Evolutionary conservation across 2,797 vertebrate genomes (phyloP).

Genomic region (Sebastes alutus): DNA sequence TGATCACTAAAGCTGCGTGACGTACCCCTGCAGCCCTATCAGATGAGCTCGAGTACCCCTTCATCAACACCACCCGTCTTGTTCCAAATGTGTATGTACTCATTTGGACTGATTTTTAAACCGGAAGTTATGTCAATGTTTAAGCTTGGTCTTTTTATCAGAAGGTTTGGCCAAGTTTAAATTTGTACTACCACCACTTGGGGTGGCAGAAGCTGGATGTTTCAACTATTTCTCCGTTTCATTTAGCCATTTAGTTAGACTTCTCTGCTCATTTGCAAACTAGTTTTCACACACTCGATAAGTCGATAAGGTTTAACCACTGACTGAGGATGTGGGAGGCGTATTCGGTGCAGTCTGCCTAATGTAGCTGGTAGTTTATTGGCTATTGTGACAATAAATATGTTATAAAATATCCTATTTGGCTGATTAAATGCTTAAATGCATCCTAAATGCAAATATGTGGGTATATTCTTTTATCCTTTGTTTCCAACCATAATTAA

Average conservation of each 20-base stretch:
- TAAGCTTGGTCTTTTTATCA: background rate
- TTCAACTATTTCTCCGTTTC: background rate
- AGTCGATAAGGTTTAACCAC: background rate
- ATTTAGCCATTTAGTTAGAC: background rate
- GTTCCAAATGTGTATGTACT: background rate
- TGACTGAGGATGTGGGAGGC: background rate
- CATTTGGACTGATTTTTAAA: background rate
- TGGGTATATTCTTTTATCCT: background rate
- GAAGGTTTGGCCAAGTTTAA: background rate
- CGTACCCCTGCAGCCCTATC: background rate
- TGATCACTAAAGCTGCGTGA: background rate
- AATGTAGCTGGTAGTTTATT: background rate
- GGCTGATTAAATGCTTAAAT: background rate
- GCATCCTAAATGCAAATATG: background rate
- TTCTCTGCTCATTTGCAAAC: background rate
- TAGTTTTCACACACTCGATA: background rate
- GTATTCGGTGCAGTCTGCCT: background rate
- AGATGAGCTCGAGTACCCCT: background rate
- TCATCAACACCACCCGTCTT: background rate
- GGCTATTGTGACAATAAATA: background rate
- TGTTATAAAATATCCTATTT: background rate
- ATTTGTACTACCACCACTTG: background rate
- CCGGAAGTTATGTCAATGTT: background rate
- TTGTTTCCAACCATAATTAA: background rate
- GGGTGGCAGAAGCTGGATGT: background rate